These are phyloP conservation scores for Eupsittula cactorum DNA, from an alignment of 2,113 vertebrate genomes.

Conservation along the genomic window DNA sequence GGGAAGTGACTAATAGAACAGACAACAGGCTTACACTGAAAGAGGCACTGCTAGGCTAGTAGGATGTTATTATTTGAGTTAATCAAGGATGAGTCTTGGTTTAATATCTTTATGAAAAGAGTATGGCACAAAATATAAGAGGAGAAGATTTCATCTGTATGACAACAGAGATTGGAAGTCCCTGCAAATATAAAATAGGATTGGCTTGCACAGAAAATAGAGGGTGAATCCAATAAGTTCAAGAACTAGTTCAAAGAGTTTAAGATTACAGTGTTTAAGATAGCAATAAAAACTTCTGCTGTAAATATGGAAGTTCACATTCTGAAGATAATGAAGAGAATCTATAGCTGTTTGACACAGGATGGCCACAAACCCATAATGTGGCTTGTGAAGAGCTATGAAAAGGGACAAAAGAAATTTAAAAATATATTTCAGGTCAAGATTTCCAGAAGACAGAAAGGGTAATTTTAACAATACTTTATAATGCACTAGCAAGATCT, in stretches of 20 bases:
- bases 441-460: background rate
- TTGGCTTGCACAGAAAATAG: background rate
- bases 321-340: background rate
- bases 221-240: background rate
- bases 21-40: background rate
- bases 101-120: conserved; percentile 2
- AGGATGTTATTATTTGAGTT: conserved; percentile 7
- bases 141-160: background rate
- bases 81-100: background rate
- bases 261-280: background rate
- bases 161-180: background rate
- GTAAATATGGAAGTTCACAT: background rate
- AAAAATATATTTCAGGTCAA: background rate
- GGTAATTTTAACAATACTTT: background rate
- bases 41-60: background rate
- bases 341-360: background rate
- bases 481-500: background rate
- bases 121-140: background rate
- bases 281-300: background rate
- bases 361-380: background rate
- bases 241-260: background rate
- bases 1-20: background rate
- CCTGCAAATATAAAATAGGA: background rate
- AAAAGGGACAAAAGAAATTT: background rate
- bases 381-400: background rate